phyloP scores from a whole-genome alignment of 2,113 vertebrate species.

The Oophaga pumilio region DNA sequence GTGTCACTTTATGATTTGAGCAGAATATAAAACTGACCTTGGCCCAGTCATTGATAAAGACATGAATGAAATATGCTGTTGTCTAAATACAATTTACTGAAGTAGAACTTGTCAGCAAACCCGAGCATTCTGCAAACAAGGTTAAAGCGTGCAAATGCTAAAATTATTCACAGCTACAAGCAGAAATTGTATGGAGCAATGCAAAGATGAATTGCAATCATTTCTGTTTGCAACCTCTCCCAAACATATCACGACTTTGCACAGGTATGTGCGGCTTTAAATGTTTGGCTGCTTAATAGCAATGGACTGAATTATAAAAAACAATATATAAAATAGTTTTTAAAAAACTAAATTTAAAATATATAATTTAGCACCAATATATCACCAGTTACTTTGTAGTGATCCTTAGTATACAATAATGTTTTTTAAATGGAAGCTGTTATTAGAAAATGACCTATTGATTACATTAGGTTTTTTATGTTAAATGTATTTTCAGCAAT shows the following conservation, averaged over 20 bases:
- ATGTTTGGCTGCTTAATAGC: not conserved
- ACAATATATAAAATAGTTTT: not conserved
- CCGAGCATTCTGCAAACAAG: constrained; percentile 78
- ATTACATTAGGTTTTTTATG: too few relatives aligned
- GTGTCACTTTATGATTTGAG: constrained; percentile 99
- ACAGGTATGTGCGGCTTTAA: not conserved
- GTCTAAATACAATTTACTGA: constrained; percentile 86
- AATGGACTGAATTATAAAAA: not conserved
- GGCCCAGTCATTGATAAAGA: constrained; percentile 88
- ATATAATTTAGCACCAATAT: too few relatives aligned
- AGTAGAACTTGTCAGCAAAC: constrained; percentile 87
- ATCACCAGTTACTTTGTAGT: too few relatives aligned
- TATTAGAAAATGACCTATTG: too few relatives aligned
- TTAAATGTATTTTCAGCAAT: too few relatives aligned
- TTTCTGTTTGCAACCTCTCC: not conserved
- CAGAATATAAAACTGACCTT: constrained; percentile 99
- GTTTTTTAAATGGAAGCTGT: too few relatives aligned
- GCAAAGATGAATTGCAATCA: not conserved
- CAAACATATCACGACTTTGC: not conserved
- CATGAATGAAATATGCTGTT: constrained; percentile 88
- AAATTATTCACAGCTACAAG: constrained; percentile 44
- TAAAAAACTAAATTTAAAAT: too few relatives aligned
- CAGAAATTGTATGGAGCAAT: constrained; percentile 11
- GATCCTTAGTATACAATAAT: too few relatives aligned
- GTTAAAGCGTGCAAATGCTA: constrained; percentile 68